Evolutionary conservation across 2,888 invertebrate genomes (phyloP), one percentile per base, ranked within the genome.

Genomic region (Arctia plantaginis): DNA sequence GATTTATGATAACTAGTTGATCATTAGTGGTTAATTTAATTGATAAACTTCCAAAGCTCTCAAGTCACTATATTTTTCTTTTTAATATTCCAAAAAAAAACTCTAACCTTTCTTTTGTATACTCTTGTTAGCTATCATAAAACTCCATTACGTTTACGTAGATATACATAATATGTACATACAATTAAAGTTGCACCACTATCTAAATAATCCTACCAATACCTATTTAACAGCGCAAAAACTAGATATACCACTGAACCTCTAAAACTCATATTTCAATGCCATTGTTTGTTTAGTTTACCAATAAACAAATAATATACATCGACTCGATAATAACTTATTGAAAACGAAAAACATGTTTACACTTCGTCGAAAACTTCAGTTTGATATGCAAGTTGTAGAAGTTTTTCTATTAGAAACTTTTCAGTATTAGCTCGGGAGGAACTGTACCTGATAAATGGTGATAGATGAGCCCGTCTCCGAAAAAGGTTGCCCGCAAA

Each of bases 351-450:
- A 59, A 66, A 66, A 51, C 27, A 70, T n/a, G 23, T 20, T 51
- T 20, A 51, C 51, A 69, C 73, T 73, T 70, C 59, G 47, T 47
- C 20, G 39, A 66, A 55, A 30, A 70, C 47, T 71, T 33, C n/a
- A 74, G 71, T 74, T 74, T 74, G 67, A 71, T 68, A 74, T 74
- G 66, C 74, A 71, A 64, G 62, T 74, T 71, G 67, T 44, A 64
- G 64, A 74, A 74, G 71, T 74, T 74, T 74, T 74, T 74, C 74
- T 74, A 74, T 74, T 74, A 74, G 67, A 74, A 74, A 74, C 74
- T 74, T 74, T 74, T 64, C 71, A 74, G 74, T 74, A 74, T 74
- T 74, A 74, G 71, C 74, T 68, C 51, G 67, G 68, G 71, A 66
- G 74, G 71, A 71, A 74, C 74, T 71, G 71, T 74, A 74, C 71